These are phyloP conservation scores for Glossosoma conforme DNA, from an alignment of 1,140 invertebrate species.

Conservation along the genomic window DNA sequence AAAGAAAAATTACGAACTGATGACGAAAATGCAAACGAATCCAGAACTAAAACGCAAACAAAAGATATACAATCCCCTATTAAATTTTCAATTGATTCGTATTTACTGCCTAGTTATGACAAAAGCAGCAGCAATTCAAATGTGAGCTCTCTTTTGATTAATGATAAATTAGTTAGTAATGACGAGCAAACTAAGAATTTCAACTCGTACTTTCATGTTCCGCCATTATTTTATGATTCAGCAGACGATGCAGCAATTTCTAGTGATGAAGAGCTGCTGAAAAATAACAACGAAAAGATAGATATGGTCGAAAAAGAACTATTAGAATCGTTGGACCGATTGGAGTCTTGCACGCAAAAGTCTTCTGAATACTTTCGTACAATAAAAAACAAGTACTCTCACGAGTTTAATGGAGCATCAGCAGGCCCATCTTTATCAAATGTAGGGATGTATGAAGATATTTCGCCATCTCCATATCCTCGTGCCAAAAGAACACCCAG, in stretches of 20 bases:
- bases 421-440: constrained; percentile 1
- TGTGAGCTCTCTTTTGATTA: constrained; percentile 27
- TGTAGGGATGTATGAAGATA: neutral
- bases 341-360: constrained; percentile 14
- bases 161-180: constrained; percentile 26
- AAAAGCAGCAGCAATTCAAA: neutral
- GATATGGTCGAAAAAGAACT: constrained; percentile 19
- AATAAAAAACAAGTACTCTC: constrained; percentile 8
- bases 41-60: neutral
- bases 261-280: constrained; percentile 5
- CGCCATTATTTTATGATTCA: neutral
- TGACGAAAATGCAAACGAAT: constrained; percentile 20
- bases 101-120: constrained; percentile 2
- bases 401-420: constrained; percentile 12
- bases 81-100: neutral
- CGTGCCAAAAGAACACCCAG: constrained; percentile 22
- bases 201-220: neutral
- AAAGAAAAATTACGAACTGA: constrained; percentile 22
- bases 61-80: neutral
- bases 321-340: constrained; percentile 17
- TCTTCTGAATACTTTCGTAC: constrained; percentile 19
- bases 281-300: constrained; percentile 11
- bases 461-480: constrained; percentile 17
- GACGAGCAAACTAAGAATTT: constrained; percentile 12
- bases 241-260: constrained; percentile 7